Conservation (phyloP, 2,888 invertebrate genomes). For the Plebejus anna region DNA sequence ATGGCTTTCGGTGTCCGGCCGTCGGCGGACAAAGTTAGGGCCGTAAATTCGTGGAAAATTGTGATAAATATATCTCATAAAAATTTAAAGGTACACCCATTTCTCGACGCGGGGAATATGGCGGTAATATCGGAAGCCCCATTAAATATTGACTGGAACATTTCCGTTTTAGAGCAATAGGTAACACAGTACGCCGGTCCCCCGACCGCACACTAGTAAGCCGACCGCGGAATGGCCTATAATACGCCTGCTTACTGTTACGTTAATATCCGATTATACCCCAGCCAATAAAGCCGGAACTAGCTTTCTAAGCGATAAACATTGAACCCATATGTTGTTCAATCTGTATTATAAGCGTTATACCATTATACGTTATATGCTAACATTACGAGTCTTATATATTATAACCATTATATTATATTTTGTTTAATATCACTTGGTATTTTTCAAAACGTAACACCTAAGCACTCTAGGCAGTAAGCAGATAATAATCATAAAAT, state of each 20-base stretch:
- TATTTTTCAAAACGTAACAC: background rate
- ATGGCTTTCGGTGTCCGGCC: conserved; percentile 8
- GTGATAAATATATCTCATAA: background rate
- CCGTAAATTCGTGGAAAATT: conserved; percentile 6
- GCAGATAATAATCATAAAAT: background rate
- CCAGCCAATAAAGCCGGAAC: conserved; percentile 21
- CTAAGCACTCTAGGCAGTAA: background rate
- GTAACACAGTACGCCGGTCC: conserved; percentile 38
- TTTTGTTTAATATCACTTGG: background rate
- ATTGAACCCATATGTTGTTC: background rate
- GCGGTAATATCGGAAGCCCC: conserved; percentile 29
- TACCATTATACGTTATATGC: background rate
- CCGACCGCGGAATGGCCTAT: conserved; percentile 39
- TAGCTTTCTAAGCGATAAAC: conserved; percentile 18
- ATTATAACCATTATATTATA: background rate
- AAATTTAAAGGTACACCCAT: conserved; percentile 5
- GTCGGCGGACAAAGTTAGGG: background rate
- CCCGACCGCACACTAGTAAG: conserved; percentile 37
- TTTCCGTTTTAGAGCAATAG: conserved; percentile 33
- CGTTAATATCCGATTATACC: conserved; percentile 29
- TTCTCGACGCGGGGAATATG: conserved; percentile 3
- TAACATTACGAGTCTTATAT: background rate
- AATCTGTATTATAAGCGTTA: background rate
- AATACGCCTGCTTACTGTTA: conserved; percentile 35
- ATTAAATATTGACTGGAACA: conserved; percentile 31